These are phyloP conservation scores for Lates calcarifer DNA, from an alignment of 2,113 vertebrate species.

Conservation along the genomic window DNA sequence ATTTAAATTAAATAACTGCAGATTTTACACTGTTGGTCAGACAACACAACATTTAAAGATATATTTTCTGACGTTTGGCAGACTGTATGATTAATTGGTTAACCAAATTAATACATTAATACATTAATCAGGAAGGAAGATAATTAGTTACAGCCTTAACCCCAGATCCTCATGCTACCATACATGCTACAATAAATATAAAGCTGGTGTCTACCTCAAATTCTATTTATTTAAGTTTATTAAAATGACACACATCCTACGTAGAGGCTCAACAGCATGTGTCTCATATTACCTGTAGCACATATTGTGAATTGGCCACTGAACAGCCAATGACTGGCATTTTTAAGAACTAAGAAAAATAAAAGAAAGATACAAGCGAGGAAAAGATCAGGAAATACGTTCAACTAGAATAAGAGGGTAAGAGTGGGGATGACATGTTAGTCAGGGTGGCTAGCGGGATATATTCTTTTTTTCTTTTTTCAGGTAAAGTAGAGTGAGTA, in stretches of 20 bases:
- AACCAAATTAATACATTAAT: background rate
- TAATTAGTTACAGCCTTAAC: background rate
- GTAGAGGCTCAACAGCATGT: background rate
- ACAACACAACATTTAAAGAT: background rate
- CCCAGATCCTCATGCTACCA: background rate
- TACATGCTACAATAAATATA: background rate
- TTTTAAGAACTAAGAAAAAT: background rate
- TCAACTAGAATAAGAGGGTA: background rate
- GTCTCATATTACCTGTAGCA: slow-evolving; percentile 1
- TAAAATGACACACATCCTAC: background rate
- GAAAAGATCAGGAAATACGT: background rate
- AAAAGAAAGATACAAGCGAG: slow-evolving; percentile 17
- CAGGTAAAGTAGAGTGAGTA: slow-evolving; percentile 42
- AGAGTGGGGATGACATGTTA: slow-evolving; percentile 4
- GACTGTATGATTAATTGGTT: background rate
- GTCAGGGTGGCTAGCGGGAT: slow-evolving; percentile 20
- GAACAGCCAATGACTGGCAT: background rate
- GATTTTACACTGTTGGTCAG: background rate
- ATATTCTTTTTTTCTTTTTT: slow-evolving; percentile 43
- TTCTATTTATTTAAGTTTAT: background rate
- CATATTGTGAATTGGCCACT: background rate
- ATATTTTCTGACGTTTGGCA: background rate
- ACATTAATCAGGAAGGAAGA: background rate
- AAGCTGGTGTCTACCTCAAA: background rate
- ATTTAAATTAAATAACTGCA: background rate